A percentile compares a stretch with the other conserved stretches of the same genome.
Conservation (phyloP, 2,888 invertebrate genomes). For the Sylvicola cinctus region DNA sequence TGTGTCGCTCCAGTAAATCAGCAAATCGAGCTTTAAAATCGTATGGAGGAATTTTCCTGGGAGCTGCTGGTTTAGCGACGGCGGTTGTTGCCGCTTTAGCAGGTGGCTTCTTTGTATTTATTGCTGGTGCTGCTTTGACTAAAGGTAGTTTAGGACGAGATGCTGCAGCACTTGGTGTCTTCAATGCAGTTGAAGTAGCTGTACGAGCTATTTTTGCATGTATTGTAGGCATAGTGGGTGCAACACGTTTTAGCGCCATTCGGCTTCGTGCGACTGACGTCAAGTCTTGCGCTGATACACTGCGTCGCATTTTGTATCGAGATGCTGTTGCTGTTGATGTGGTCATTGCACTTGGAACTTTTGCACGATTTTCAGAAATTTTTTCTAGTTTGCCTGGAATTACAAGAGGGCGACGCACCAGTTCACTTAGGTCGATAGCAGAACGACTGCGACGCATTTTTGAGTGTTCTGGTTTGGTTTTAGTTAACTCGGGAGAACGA, state of each 20-base stretch:
- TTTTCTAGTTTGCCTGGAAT: neutral
- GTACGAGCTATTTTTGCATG: slow-evolving; percentile 14
- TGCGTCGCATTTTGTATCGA: slow-evolving; percentile 11
- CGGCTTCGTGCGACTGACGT: slow-evolving; percentile 11
- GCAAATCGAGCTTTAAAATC: slow-evolving; percentile 43
- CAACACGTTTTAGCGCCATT: slow-evolving; percentile 14
- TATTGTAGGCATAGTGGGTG: slow-evolving; percentile 15
- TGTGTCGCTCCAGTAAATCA: slow-evolving; percentile 37
- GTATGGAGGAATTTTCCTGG: slow-evolving; percentile 37
- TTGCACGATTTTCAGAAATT: neutral
- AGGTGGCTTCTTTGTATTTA: neutral
- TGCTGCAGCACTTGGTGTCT: neutral
- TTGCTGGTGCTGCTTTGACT: neutral
- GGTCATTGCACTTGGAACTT: slow-evolving; percentile 1
- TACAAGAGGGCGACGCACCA: neutral
- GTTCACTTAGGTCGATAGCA: neutral
- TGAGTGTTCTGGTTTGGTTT: too few relatives aligned
- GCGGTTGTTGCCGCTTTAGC: slow-evolving; percentile 10
- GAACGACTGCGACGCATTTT: too few relatives aligned
- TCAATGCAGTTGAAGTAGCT: neutral
- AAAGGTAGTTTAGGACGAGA: neutral
- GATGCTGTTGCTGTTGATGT: neutral
- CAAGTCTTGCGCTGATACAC: slow-evolving; percentile 15
- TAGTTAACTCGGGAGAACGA: too few relatives aligned
- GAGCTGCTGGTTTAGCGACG: slow-evolving; percentile 12